Evolutionary conservation across 2,888 invertebrate genomes (phyloP).

Genomic region (Onthophagus sagittarius): DNA sequence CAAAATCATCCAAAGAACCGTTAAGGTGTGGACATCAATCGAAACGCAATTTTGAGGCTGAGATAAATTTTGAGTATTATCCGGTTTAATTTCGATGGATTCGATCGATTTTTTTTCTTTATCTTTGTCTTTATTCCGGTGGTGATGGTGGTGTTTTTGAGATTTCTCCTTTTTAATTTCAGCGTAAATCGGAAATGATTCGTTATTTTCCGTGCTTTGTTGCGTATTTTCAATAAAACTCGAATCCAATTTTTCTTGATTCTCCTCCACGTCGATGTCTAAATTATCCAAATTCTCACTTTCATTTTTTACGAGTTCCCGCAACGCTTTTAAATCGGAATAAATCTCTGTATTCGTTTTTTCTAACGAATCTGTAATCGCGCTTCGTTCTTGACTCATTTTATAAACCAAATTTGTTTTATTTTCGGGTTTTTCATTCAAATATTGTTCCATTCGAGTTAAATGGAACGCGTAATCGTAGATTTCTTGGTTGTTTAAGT

Average conservation of each 20-base stretch:
- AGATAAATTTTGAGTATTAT: constrained; percentile 22
- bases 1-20: constrained; percentile 72
- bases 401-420: constrained; percentile 46
- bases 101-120: no score
- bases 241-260: constrained; percentile 37
- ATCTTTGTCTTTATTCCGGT: constrained; percentile 19
- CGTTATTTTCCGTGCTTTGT: constrained; percentile 32
- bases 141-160: constrained; percentile 20
- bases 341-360: constrained; percentile 45
- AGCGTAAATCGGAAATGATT: constrained; percentile 39
- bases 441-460: constrained; percentile 63
- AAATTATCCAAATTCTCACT: constrained; percentile 28
- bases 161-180: constrained; percentile 40
- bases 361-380: constrained; percentile 38
- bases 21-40: constrained; percentile 63
- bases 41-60: constrained; percentile 24
- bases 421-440: constrained; percentile 49
- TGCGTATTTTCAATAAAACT: constrained; percentile 41
- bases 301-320: constrained; percentile 40
- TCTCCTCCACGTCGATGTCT: constrained; percentile 30
- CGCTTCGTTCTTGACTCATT: constrained; percentile 38
- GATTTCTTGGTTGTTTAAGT: constrained; percentile 69
- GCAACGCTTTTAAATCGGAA: constrained; percentile 44
- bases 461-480: constrained; percentile 70
- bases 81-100: constrained; percentile 26